phyloP scores from a whole-genome alignment of 2,888 invertebrate genomes.

The Ditula angustiorana region DNA sequence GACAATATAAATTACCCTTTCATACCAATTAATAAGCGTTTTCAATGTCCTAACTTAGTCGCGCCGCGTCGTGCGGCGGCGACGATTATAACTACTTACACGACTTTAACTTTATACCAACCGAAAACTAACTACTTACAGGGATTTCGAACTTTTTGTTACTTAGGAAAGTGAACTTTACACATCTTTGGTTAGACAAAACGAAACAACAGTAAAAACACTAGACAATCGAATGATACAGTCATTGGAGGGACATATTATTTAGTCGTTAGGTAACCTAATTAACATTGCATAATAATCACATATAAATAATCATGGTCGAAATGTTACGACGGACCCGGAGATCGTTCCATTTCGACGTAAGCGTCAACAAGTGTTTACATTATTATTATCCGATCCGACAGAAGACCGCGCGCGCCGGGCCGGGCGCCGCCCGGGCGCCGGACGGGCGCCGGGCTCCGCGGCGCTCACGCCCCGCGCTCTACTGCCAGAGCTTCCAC shows the following conservation, averaged over 20 bases:
- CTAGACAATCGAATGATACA: slow-evolving; percentile 80
- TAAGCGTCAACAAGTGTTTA: slow-evolving; percentile 81
- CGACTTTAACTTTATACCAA: slow-evolving; percentile 75
- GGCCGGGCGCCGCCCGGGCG: slow-evolving; percentile 48
- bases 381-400: slow-evolving; percentile 66
- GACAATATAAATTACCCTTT: slow-evolving; percentile 86
- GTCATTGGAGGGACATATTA: slow-evolving; percentile 84
- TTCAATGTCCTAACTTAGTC: slow-evolving; percentile 84
- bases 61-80: slow-evolving; percentile 73
- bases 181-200: slow-evolving; percentile 83
- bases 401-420: slow-evolving; percentile 41
- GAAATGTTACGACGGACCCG: slow-evolving; percentile 76
- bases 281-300: slow-evolving; percentile 82
- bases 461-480: slow-evolving; percentile 43
- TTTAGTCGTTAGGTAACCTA: slow-evolving; percentile 82
- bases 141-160: slow-evolving; percentile 74
- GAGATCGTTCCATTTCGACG: slow-evolving; percentile 76
- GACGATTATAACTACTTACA: slow-evolving; percentile 81
- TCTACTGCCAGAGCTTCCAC: slow-evolving; percentile 92
- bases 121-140: slow-evolving; percentile 82
- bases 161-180: slow-evolving; percentile 68
- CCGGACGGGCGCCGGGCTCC: slow-evolving; percentile 49
- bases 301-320: slow-evolving; percentile 79
- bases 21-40: slow-evolving; percentile 86
- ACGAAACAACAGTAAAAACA: slow-evolving; percentile 79